Conservation (phyloP, 2,888 invertebrate species). For the Tenthredo mesomela region DNA sequence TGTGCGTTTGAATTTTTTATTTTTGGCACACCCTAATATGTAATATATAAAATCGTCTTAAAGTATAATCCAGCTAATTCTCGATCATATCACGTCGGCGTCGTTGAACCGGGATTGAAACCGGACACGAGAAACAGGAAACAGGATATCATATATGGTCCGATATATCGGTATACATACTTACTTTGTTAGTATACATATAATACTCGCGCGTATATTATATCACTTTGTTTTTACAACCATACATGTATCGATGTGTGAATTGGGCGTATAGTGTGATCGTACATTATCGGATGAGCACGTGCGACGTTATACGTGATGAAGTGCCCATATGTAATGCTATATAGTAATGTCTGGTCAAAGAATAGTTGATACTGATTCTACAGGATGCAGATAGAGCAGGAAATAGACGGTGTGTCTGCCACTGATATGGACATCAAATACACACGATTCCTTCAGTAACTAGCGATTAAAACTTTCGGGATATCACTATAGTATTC, state of each 20-base stretch:
- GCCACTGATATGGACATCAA: slow-evolving; percentile 1
- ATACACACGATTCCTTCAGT: background rate
- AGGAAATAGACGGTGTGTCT: slow-evolving; percentile 27
- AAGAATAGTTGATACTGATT: slow-evolving; percentile 35
- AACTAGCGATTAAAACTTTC: background rate
- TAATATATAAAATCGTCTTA: background rate
- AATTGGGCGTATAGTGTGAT: slow-evolving; percentile 4
- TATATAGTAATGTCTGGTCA: background rate
- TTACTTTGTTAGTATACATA: background rate
- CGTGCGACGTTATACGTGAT: slow-evolving; percentile 45
- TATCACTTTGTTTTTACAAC: slow-evolving; percentile 3
- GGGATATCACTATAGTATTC: background rate
- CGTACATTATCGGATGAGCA: slow-evolving; percentile 46
- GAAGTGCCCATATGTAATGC: slow-evolving; percentile 24
- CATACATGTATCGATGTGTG: slow-evolving; percentile 7
- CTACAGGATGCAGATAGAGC: slow-evolving; percentile 36
- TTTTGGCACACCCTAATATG: too few relatives aligned
- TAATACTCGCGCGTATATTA: background rate
- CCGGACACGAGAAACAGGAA: slow-evolving; percentile 52
- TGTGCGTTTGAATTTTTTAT: too few relatives aligned
- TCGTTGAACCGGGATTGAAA: slow-evolving; percentile 7
- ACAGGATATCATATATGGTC: slow-evolving; percentile 50
- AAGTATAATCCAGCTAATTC: slow-evolving; percentile 2
- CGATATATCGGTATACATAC: slow-evolving; percentile 42
- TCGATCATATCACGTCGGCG: slow-evolving; percentile 10